Evolutionary conservation across 2,113 vertebrate genomes (phyloP).

Genomic region (Psophia crepitans): DNA sequence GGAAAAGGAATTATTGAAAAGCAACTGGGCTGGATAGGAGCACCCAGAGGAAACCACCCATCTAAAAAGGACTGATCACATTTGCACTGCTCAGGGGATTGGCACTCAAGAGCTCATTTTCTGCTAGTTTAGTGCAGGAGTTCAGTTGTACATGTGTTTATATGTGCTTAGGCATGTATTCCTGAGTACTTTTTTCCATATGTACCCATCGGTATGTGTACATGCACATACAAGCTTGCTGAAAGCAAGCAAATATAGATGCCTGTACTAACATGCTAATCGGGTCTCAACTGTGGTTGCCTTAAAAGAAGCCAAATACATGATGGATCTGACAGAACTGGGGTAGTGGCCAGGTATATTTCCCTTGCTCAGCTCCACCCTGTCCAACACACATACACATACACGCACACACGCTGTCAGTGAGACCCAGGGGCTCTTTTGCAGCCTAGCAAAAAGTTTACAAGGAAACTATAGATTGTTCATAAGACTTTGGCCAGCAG

Average conservation of each 20-base stretch:
- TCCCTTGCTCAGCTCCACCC: neutral
- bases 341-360: neutral
- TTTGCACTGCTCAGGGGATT: neutral
- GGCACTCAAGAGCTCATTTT: neutral
- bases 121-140: neutral
- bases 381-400: neutral
- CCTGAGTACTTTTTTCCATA: neutral
- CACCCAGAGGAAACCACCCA: neutral
- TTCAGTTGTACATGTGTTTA: neutral
- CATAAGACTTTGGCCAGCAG: neutral
- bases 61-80: neutral
- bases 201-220: neutral
- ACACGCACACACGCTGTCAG: accelerated
- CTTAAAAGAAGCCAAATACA: neutral
- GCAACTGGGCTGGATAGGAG: neutral
- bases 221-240: accelerated
- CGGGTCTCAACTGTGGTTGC: neutral
- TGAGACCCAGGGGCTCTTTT: neutral
- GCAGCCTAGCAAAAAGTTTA: neutral
- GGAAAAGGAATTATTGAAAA: conserved; percentile 9
- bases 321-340: neutral
- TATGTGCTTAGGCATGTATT: neutral
- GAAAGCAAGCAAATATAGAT: neutral
- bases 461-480: neutral
- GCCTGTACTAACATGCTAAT: neutral